Evolutionary conservation across 2,888 invertebrate species (phyloP), one percentile per base, ranked within the genome.

Genomic region (Sthenelais limicola): DNA sequence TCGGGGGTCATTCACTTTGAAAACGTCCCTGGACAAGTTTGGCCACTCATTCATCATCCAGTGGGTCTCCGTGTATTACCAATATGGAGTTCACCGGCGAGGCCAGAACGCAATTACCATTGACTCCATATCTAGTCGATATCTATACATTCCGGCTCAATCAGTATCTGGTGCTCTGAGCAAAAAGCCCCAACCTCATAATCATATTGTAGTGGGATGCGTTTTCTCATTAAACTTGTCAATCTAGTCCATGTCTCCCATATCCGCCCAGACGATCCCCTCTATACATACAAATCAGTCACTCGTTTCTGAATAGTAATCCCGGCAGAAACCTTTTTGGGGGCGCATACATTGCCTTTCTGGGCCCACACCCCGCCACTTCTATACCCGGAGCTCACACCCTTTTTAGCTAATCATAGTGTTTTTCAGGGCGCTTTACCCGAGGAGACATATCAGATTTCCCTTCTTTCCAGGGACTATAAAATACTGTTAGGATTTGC

Each of bases 281-380:
- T n/a, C 51, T 51, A 51, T 51, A 51, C 51, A 51, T 51, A 51
- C 51, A 51, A 51, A 51, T 51, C 51, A n/a, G 51, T 9, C 12
- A 12, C 43, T 9, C n/a, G n/a, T n/a, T n/a, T n/a, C n/a, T n/a
- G n/a, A n/a, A n/a, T n/a, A n/a, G n/a, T n/a, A 18, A 12, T 43
- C 51, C 51, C 51, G 51, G 9, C 7, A n/a, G 51, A 12, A 15
- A 18, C 9, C 12, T 12, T 18, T 43, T 18, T 18, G 12, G 12
- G 15, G 12, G 12, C 12, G 9, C 43, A 12, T 9, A 12, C 43
- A 43, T 43, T 12, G 43, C 9, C 51, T 24, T n/a, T n/a, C 51
- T n/a, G 9, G 21, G 21, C 9, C 24, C 21, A 5, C 9, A 7
- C 51, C 51, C 51, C 21, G n/a, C 51, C n/a, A 51, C 51, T n/a